Evolutionary conservation across 2,113 vertebrate species (phyloP).

Genomic region (Bombycilla garrulus): DNA sequence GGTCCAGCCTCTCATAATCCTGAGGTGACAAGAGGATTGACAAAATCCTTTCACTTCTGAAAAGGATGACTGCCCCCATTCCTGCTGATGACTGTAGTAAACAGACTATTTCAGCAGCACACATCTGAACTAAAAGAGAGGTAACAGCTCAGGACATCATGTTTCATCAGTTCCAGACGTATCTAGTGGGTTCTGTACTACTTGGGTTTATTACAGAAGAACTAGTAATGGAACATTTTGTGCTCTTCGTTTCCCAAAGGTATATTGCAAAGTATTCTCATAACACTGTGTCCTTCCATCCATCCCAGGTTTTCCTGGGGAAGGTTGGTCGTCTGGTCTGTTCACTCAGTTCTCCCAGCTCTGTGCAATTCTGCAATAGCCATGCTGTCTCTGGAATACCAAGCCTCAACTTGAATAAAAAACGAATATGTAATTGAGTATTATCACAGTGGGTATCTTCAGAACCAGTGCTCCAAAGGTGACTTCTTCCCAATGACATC

Average conservation of each 20-base stretch:
- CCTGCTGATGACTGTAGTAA: neutral
- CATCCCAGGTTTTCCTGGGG: too few relatives aligned
- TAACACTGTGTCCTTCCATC: neutral
- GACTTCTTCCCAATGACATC: neutral
- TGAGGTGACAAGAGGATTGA: neutral
- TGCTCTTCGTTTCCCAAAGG: neutral
- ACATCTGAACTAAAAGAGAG: neutral
- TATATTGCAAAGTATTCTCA: neutral
- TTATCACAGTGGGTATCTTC: neutral
- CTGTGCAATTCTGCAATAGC: neutral
- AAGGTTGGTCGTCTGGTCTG: neutral
- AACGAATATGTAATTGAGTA: neutral
- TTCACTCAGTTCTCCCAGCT: neutral
- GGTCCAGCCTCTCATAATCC: neutral
- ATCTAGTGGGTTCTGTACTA: neutral
- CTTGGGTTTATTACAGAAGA: neutral
- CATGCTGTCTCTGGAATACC: neutral
- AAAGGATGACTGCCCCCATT: neutral
- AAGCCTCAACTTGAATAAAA: neutral
- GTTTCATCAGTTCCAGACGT: neutral
- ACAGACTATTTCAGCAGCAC: neutral
- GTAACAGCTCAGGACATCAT: neutral
- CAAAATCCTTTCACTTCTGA: neutral
- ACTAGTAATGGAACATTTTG: neutral
- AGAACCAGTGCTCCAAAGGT: neutral